Base-by-base conservation (phyloP, 2,113 vertebrate genomes). In the Opisthocomus hoazin region DNA sequence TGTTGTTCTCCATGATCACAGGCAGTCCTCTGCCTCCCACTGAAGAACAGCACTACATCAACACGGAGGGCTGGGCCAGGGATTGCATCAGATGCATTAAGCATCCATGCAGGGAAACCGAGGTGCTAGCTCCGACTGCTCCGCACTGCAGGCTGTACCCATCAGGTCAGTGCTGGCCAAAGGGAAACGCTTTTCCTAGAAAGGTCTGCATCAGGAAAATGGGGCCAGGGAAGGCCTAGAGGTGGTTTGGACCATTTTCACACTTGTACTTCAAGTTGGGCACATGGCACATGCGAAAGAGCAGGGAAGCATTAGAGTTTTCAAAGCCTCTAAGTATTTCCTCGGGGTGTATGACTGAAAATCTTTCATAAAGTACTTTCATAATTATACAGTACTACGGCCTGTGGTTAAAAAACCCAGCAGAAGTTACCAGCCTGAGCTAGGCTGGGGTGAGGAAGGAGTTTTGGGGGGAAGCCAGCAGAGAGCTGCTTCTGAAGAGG, bases 91-190 rank as follows among this genome's bases (percentile, higher is more conserved):
- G 13, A 9, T 18, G 10, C 8, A 1, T 7, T 15, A 24, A 17
- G 30, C 3, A 5, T 12, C 48, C 1, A 0, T 9, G 27, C 37
- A n/a, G 43, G 29, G 36, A 70, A 74, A 46, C 12, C 0, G 6
- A 66, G 43, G 46, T 17, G 26, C 41, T 18, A 15, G 15, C 46
- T 61, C 45, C 0, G 0, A 26, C 27, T 43, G 27, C 23, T 63
- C 34, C 34, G 60, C 24, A 12, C 37, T 75, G n/a, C 24, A 30
- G 34, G 75, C 41, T 1, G 0, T 12, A 26, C 2, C 29, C 15
- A 6, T 64, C 45, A 21, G 41, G 46, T 19, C 37, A 36, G 29
- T 43, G 34, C 24, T 9, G 29, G 29, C 34, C 89, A 78, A 54
- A 78, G 20, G 24, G 15, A 90, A 81, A 36, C 22, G 12, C 22